Evolutionary conservation across 2,797 vertebrate species (phyloP), one percentile per base, ranked within the genome.

Genomic region (Anguilla marmorata): DNA sequence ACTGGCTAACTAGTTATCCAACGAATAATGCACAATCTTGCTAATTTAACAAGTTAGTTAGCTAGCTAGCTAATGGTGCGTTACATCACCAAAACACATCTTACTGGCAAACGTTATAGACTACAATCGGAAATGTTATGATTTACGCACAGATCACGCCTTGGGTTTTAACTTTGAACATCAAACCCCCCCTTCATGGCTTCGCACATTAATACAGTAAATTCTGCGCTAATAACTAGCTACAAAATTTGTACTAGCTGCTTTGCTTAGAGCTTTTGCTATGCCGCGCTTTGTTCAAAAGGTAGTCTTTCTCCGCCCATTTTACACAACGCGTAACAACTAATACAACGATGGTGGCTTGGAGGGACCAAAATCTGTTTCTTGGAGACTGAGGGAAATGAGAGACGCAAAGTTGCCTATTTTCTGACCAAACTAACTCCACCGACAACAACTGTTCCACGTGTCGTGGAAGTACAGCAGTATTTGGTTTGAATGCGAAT

Each of bases 251-350:
- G 1, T n/a, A 41, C 14, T 21, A 50, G 12, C 24, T 24, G 27
- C 16, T 41, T 8, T 16, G 2, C 16, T 58, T 1, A 60, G 2
- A 7, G 41, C 60, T 69, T 30, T 72, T 19, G 0, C 48, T 52
- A 24, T 80, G 63, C 88, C 91, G 91, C 92, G 90, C 89, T 89
- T 74, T 33, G 16, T 92, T 93, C 90, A 91, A 92, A 45, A 92
- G 89, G 88, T 90, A 88, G 86, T 9, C 21, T 37, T 79, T 27
- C 88, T 89, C 76, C 82, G 89, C 50, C 27, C 84, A n/a, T 0
- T 3, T 0, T 0, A 72, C 89, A 87, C 88, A 88, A 90, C 88
- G 85, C 82, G n/a, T 56, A 1, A 14, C 86, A 88, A 88, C 89
- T 12, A 30, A n/a, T 48, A 21, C 24, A 33, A 24, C 30, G 30